These are phyloP conservation scores for Silurus glanis DNA, from an alignment of 2,113 vertebrate genomes.

Conservation along the genomic window DNA sequence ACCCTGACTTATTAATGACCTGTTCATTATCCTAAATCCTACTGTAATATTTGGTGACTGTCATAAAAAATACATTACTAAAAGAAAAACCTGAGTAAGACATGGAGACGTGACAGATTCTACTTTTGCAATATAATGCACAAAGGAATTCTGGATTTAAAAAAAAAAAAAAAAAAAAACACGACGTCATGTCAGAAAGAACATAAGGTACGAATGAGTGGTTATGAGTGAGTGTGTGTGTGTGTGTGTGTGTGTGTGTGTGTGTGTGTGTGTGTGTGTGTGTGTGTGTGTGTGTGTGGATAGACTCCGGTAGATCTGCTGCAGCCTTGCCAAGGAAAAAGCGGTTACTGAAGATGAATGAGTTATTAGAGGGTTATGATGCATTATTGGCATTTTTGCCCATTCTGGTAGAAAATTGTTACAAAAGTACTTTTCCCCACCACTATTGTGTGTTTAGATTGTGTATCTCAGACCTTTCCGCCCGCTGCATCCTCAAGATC, in stretches of 20 bases:
- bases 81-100: too few relatives aligned
- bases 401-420: not conserved
- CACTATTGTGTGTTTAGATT: not conserved
- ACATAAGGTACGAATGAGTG: not conserved
- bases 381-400: not conserved
- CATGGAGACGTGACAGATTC: too few relatives aligned
- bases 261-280: not conserved
- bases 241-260: not conserved
- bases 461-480: not conserved
- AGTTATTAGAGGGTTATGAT: not conserved
- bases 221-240: not conserved
- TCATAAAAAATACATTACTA: not conserved
- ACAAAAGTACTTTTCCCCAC: not conserved
- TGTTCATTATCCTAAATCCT: not conserved
- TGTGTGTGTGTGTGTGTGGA: not conserved
- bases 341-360: not conserved
- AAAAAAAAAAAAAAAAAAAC: too few relatives aligned
- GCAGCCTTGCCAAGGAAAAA: not conserved
- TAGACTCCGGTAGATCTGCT: not conserved
- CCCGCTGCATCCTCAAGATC: not conserved
- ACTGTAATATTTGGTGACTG: not conserved
- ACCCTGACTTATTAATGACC: not conserved
- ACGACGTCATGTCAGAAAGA: too few relatives aligned
- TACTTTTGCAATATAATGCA: too few relatives aligned
- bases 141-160: too few relatives aligned